Percentiles rank a stretch among this genome's conserved stretches.
phyloP scores from a whole-genome alignment of 2,113 vertebrate genomes.

The Prochilodus magdalenae region DNA sequence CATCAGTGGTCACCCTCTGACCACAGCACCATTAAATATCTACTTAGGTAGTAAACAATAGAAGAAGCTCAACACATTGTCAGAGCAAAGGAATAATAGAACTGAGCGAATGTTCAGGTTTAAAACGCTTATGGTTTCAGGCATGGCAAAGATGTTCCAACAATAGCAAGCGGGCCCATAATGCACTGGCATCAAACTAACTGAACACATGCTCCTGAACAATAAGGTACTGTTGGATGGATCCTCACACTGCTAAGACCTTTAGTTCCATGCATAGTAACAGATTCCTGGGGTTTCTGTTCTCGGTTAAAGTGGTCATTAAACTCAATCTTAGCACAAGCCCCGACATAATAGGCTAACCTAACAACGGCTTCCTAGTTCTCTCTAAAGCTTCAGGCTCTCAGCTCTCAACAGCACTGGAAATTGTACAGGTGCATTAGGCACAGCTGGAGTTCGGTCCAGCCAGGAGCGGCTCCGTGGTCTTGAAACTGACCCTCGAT shows the following conservation, averaged over 20 bases:
- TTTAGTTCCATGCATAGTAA: background rate
- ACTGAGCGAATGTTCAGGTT: background rate
- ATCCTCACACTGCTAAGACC: background rate
- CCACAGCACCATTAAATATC: background rate
- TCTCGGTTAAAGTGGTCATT: background rate
- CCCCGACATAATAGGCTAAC: no score
- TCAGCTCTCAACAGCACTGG: background rate
- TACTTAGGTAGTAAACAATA: background rate
- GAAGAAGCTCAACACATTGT: conserved; percentile 57
- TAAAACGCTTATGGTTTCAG: background rate
- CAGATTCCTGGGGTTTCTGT: background rate
- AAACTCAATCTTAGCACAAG: no score
- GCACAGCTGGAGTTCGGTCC: background rate
- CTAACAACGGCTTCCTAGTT: background rate
- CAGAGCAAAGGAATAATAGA: conserved; percentile 32
- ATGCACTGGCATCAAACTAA: background rate
- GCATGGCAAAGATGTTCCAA: background rate
- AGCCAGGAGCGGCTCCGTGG: no score
- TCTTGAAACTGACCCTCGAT: no score
- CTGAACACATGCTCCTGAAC: background rate
- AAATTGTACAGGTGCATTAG: background rate
- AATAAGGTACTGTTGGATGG: background rate
- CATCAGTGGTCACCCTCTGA: no score
- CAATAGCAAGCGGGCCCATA: background rate
- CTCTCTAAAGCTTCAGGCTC: background rate